phyloP scores from a whole-genome alignment of 1,140 invertebrate species.

The Rhagoletis pomonella region DNA sequence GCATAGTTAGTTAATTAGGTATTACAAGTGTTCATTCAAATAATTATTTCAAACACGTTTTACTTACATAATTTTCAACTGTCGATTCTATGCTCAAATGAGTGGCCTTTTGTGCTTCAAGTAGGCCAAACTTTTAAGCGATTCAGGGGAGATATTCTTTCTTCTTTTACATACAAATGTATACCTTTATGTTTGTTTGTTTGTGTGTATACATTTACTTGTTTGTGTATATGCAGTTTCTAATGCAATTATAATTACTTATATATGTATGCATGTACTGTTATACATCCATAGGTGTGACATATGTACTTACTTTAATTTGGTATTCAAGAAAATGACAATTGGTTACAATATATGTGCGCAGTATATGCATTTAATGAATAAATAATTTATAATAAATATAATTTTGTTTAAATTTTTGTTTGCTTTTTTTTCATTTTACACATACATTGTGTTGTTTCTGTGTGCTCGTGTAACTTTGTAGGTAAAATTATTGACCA shows the following conservation, averaged over 20 bases:
- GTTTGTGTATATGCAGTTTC: background rate
- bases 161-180: background rate
- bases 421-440: background rate
- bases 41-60: no score
- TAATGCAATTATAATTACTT: background rate
- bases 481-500: slow-evolving; percentile 69
- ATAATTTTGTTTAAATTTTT: background rate
- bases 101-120: background rate
- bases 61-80: background rate
- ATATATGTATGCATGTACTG: background rate
- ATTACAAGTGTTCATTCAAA: no score
- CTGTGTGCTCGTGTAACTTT: background rate
- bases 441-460: background rate
- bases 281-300: background rate
- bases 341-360: background rate
- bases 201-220: background rate
- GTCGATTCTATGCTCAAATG: background rate
- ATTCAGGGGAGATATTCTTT: background rate
- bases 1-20: background rate
- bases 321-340: slow-evolving; percentile 10
- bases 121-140: background rate
- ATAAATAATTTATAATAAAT: slow-evolving; percentile 17
- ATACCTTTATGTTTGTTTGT: background rate
- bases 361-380: background rate
- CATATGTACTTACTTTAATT: background rate